These are phyloP conservation scores for Sprattus sprattus DNA, from an alignment of 2,113 vertebrate genomes.

Conservation along the genomic window DNA sequence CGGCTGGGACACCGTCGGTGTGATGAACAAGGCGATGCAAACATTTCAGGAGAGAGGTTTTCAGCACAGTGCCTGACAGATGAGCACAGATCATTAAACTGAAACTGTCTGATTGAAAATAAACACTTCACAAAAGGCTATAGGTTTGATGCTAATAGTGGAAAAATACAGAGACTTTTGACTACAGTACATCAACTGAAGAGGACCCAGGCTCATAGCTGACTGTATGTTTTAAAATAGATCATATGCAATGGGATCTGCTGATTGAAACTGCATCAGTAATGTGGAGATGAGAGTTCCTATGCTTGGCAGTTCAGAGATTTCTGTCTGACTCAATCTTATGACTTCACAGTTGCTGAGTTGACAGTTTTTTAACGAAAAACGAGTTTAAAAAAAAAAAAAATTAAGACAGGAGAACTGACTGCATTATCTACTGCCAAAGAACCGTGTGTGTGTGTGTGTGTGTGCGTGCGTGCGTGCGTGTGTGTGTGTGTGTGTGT, in stretches of 20 bases:
- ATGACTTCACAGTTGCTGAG: constrained; percentile 12
- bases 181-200: not conserved
- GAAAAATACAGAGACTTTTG: not conserved
- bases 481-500: not conserved
- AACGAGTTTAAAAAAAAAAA: too few species aligned
- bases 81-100: not conserved
- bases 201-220: not conserved
- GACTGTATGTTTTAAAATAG: not conserved
- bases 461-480: not conserved
- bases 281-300: not conserved
- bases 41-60: not conserved
- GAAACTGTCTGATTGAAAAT: not conserved
- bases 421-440: too few species aligned
- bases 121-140: not conserved
- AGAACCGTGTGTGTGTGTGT: not conserved
- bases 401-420: too few species aligned
- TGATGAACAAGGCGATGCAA: not conserved
- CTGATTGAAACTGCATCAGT: not conserved
- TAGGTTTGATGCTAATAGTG: not conserved
- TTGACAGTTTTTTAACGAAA: constrained; percentile 18
- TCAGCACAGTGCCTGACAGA: not conserved
- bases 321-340: not conserved
- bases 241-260: not conserved
- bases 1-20: not conserved
- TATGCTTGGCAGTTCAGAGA: constrained; percentile 22